Evolutionary conservation across 2,888 invertebrate genomes (phyloP), one percentile per base, ranked within the genome.

Genomic region (Nephrotoma appendiculata): DNA sequence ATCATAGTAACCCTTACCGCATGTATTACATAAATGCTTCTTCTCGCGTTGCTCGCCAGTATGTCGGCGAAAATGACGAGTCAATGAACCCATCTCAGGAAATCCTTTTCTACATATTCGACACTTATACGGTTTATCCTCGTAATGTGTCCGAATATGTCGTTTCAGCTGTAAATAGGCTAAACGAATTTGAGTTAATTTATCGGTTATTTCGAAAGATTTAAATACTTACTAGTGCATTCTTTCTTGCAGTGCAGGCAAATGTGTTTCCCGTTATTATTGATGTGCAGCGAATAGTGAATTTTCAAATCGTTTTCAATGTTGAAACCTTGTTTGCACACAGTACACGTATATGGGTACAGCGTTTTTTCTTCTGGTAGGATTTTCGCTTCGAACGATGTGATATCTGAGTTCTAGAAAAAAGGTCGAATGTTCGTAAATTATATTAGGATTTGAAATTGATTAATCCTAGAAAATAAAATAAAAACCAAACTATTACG

Each of bases 91-190:
- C 88, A 91, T 90, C 89, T 94, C 94, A 0, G 92, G 91, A 90
- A 93, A 94, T 83, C 92, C 90, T 89, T 93, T 93, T 86, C 90
- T 91, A 89, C 94, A 94, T 48, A 89, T 88, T 44, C 90, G 91
- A 89, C 94, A 94, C 87, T 92, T 88, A 89, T 92, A 92, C 11
- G 92, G 92, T 89, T 93, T 93, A 84, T 91, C 89, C 86, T 91
- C 89, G 92, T 93, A 93, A 90, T 94, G 94, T 0, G 92, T 92
- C 86, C 92, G 91, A 6, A 93, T 90, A 89, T 94, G 94, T 0
- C 94, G 92, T 3, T 92, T 92, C 86, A 94, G 89, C 87, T 90
- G 89, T 2, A 90, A 86, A 41, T 89, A 90, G 2, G 89, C 92
- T 92, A 87, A 1, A 87, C 84, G 57, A 84, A 48, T 31, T 45